Percentiles rank a stretch among this genome's conserved stretches.
phyloP scores from a whole-genome alignment of 1,140 invertebrate genomes.

The Drosophila novamexicana region DNA sequence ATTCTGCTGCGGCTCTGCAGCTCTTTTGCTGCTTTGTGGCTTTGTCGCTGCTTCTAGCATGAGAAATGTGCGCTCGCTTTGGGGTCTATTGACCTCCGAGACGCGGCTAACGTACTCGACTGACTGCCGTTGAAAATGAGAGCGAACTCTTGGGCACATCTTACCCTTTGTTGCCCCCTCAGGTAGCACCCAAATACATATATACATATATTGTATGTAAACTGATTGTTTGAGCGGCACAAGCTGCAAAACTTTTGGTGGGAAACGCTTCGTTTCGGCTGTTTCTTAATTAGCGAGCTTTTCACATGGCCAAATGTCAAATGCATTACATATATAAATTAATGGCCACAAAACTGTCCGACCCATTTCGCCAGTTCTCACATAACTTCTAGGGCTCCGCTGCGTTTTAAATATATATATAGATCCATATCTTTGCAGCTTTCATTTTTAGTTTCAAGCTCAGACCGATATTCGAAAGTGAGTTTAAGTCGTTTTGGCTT shows the following conservation, averaged over 20 bases:
- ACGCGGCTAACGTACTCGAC: constrained; percentile 16
- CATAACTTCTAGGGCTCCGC: neutral
- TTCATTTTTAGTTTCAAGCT: constrained; percentile 44
- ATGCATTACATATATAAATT: constrained; percentile 7
- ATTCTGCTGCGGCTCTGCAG: constrained; percentile 10
- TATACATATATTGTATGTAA: no score
- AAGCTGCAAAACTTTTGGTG: constrained; percentile 23
- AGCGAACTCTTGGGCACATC: constrained; percentile 36
- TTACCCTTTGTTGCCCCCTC: no score
- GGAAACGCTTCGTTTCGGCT: constrained; percentile 22
- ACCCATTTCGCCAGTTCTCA: constrained; percentile 13
- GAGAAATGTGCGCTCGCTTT: constrained; percentile 44
- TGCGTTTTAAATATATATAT: constrained; percentile 1
- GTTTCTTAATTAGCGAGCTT: constrained; percentile 44
- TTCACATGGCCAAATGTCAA: constrained; percentile 46
- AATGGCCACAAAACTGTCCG: constrained; percentile 2
- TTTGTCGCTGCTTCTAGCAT: constrained; percentile 26
- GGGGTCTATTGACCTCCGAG: constrained; percentile 63
- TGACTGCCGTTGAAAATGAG: constrained; percentile 46
- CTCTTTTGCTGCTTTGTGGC: constrained; percentile 19
- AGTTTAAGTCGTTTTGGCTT: constrained; percentile 49
- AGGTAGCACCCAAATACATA: no score
- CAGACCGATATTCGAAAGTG: constrained; percentile 51
- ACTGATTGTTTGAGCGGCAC: constrained; percentile 14
- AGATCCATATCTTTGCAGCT: constrained; percentile 34